phyloP scores from a whole-genome alignment of 2,113 vertebrate species.

The Poecile atricapillus region DNA sequence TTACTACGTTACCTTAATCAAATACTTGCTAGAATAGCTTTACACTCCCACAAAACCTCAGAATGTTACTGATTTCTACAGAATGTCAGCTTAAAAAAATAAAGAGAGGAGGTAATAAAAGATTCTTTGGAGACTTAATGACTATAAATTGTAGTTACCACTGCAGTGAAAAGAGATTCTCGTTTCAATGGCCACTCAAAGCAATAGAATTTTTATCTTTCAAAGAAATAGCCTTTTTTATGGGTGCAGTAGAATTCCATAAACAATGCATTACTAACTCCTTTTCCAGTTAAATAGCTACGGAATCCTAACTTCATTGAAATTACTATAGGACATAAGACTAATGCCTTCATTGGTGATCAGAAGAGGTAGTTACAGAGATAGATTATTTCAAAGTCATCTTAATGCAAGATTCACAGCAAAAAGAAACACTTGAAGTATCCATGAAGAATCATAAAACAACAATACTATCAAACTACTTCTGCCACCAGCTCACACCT shows the following conservation, averaged over 20 bases:
- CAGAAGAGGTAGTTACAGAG: background rate
- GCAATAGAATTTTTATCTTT: background rate
- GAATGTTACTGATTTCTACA: background rate
- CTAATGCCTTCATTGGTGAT: background rate
- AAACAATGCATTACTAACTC: background rate
- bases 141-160: background rate
- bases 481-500: background rate
- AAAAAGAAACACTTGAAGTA: background rate
- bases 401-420: background rate
- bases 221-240: background rate
- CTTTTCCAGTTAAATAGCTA: background rate
- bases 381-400: background rate
- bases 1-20: background rate
- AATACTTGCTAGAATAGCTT: background rate
- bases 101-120: accelerated
- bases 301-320: background rate
- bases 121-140: background rate
- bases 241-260: background rate
- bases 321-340: background rate
- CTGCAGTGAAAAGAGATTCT: background rate
- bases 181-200: background rate
- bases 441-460: background rate
- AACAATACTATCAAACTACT: background rate
- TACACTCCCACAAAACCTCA: background rate
- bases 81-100: background rate